Percentiles rank a stretch among this genome's conserved stretches.
phyloP scores from a whole-genome alignment of 2,113 vertebrate genomes.

The Cyphomyrus plagiostoma region DNA sequence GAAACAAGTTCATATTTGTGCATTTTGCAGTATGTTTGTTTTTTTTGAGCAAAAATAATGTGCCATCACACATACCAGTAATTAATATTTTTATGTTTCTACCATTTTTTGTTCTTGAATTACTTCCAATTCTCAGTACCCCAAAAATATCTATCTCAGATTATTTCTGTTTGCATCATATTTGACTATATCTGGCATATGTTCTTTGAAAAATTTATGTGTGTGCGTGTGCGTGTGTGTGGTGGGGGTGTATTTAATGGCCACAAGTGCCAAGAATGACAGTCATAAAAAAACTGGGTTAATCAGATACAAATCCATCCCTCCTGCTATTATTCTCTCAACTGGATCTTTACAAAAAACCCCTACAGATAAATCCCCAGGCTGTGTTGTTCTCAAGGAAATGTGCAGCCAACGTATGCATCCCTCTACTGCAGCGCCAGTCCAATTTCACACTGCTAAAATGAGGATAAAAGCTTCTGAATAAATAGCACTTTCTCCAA shows the following conservation, averaged over 20 bases:
- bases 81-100: not conserved
- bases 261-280: not conserved
- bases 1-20: not conserved
- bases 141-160: not conserved
- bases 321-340: not conserved
- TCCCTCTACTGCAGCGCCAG: not conserved
- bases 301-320: constrained; percentile 23
- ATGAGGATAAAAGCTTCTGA: constrained; percentile 15
- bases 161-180: not conserved
- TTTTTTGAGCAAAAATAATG: not conserved
- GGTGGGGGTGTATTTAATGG: not conserved
- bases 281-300: constrained; percentile 8
- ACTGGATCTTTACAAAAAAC: not conserved
- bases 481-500: constrained; percentile 7
- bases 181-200: not conserved
- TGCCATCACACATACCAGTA: not conserved
- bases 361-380: not conserved
- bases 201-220: not conserved
- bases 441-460: not conserved
- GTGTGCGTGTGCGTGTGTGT: not conserved
- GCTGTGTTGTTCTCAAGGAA: constrained; percentile 14
- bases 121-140: not conserved
- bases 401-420: not conserved
- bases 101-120: not conserved
- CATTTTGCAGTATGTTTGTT: not conserved